A percentile compares a stretch with the other conserved stretches of the same genome.
phyloP scores from a whole-genome alignment of 2,888 invertebrate species.

The Boloria selene region DNA sequence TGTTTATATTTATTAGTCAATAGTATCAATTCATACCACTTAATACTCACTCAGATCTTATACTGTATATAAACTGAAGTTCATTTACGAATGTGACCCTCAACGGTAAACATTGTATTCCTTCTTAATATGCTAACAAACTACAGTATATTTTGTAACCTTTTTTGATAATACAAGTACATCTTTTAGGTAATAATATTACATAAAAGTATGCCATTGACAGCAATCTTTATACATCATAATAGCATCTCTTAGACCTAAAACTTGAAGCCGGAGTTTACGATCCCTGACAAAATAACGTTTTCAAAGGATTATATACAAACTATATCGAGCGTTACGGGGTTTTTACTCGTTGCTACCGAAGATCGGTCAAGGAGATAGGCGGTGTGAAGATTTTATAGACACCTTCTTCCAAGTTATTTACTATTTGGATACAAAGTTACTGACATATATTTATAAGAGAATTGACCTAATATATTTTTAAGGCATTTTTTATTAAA shows the following conservation, averaged over 20 bases:
- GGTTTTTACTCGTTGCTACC: not conserved
- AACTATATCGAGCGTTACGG: slow-evolving; percentile 5
- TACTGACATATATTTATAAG: not conserved
- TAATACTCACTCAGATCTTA: too few relatives aligned
- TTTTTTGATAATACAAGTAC: too few relatives aligned
- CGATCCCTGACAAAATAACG: slow-evolving; percentile 13
- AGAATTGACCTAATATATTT: too few relatives aligned
- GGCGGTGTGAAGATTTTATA: slow-evolving; percentile 4
- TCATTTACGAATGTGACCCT: too few relatives aligned
- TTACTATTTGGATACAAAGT: slow-evolving; percentile 6
- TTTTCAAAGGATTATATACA: slow-evolving; percentile 2
- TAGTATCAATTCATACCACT: too few relatives aligned
- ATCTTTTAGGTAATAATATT: too few relatives aligned
- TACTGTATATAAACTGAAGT: too few relatives aligned
- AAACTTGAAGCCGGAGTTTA: slow-evolving; percentile 9
- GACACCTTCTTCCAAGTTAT: slow-evolving; percentile 13
- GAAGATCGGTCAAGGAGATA: slow-evolving; percentile 16
- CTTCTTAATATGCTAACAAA: too few relatives aligned
- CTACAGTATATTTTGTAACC: too few relatives aligned
- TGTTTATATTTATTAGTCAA: too few relatives aligned
- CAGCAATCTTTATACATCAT: slow-evolving; percentile 10
- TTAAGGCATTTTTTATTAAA: too few relatives aligned
- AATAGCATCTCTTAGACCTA: slow-evolving; percentile 6
- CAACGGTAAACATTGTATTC: too few relatives aligned
- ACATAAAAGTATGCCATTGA: not conserved